Conservation (phyloP, 2,797 vertebrate species). For the Enteromius afrohamiltoni region DNA sequence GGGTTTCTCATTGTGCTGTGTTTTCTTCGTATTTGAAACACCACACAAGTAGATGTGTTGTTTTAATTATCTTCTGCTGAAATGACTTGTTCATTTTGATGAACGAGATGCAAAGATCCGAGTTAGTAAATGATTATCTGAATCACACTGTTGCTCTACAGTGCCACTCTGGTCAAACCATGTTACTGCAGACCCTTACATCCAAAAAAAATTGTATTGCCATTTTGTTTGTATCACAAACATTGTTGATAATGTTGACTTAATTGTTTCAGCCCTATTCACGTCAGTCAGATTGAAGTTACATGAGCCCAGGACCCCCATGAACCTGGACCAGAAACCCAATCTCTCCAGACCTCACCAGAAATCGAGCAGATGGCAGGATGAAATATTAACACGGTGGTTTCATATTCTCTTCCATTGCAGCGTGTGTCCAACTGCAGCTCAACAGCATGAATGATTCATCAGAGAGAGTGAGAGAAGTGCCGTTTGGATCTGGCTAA, state of each 20-base stretch:
- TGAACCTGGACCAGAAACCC: constrained; percentile 24
- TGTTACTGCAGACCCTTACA: not conserved
- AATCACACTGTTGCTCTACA: not conserved
- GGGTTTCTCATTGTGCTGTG: no score
- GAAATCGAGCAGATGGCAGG: constrained; percentile 47
- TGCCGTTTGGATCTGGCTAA: not conserved
- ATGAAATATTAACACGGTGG: constrained; percentile 63
- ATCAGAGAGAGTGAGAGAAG: not conserved
- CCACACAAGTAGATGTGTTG: no score
- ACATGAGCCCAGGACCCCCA: not conserved
- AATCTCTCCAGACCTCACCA: constrained; percentile 48
- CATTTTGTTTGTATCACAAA: not conserved
- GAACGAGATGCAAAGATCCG: no score
- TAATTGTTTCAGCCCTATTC: not conserved
- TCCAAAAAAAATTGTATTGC: no score
- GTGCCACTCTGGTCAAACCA: not conserved
- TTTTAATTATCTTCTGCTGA: no score
- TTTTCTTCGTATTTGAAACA: no score
- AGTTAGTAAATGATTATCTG: no score
- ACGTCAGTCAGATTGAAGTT: not conserved
- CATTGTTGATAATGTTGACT: not conserved
- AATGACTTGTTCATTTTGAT: no score
- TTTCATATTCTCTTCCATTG: constrained; percentile 61
- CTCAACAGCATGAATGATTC: constrained; percentile 42
- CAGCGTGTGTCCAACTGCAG: not conserved